Percentiles rank a stretch among this genome's conserved stretches.
phyloP scores from a whole-genome alignment of 2,888 invertebrate species.

The Andricus curvator region DNA sequence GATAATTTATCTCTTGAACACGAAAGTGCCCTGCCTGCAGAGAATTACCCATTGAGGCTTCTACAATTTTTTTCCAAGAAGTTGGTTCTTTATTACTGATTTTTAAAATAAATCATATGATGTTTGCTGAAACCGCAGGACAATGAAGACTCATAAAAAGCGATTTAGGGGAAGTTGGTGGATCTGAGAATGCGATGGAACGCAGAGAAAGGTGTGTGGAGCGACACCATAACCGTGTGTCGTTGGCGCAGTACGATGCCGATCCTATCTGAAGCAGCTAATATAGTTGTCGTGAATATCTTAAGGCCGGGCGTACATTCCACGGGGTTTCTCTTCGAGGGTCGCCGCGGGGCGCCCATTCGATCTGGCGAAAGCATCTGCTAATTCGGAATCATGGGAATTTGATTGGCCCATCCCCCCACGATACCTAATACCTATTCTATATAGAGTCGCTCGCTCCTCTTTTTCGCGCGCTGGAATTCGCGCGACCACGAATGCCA shows the following conservation, averaged over 20 bases:
- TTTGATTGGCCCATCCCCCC: conserved; percentile 72
- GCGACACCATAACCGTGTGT: conserved; percentile 68
- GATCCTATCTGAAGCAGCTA: conserved; percentile 77
- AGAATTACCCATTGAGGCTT: too few relatives aligned
- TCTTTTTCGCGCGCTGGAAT: conserved; percentile 58
- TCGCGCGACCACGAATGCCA: conserved; percentile 52
- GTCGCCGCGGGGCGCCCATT: conserved; percentile 76
- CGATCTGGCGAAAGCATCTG: conserved; percentile 78
- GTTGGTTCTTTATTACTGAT: too few relatives aligned
- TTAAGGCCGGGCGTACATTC: conserved; percentile 74
- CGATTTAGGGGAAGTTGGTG: conserved; percentile 49
- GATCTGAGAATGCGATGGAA: conserved; percentile 54
- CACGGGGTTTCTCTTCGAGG: conserved; percentile 71
- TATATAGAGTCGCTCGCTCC: conserved; percentile 46
- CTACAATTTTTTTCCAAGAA: too few relatives aligned
- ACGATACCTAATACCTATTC: conserved; percentile 53
- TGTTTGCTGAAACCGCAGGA: neutral
- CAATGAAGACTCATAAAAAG: conserved; percentile 24
- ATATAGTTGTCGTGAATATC: conserved; percentile 78
- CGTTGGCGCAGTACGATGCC: conserved; percentile 76
- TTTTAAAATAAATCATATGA: neutral
- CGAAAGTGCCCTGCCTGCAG: too few relatives aligned
- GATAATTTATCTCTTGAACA: too few relatives aligned
- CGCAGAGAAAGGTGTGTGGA: conserved; percentile 61
- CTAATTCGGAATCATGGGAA: conserved; percentile 78